Percentiles rank a stretch among this genome's conserved stretches.
Evolutionary conservation across 2,113 vertebrate genomes (phyloP).

Genomic region (Psilopsiagon aymara): DNA sequence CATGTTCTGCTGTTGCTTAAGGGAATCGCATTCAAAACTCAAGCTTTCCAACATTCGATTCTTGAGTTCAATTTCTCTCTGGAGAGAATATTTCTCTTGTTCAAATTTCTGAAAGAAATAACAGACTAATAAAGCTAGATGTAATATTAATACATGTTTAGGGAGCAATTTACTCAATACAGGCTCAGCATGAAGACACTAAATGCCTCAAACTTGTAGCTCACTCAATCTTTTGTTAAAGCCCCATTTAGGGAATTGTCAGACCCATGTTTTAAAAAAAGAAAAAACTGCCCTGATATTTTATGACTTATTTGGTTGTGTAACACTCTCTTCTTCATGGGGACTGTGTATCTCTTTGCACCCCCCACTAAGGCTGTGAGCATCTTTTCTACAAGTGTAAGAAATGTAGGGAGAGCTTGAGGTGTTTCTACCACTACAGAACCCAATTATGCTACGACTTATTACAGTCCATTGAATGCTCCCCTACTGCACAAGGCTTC

Average conservation of each 20-base stretch:
- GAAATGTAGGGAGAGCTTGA: neutral
- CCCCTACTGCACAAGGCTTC: neutral
- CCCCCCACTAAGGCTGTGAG: neutral
- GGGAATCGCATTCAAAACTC: constrained; percentile 84
- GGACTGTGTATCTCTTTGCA: neutral
- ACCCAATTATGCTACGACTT: neutral
- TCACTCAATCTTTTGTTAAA: neutral
- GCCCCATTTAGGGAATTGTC: neutral
- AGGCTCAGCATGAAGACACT: neutral
- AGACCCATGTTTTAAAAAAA: neutral
- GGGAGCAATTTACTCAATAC: neutral
- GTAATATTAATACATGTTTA: neutral
- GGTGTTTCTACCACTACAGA: neutral
- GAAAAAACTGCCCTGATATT: neutral
- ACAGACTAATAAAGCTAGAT: neutral
- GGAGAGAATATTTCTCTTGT: constrained; percentile 91
- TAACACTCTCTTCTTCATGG: neutral
- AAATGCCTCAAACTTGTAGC: neutral
- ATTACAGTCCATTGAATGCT: neutral
- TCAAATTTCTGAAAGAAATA: constrained; percentile 76
- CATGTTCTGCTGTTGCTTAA: constrained; percentile 85
- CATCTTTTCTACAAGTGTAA: neutral
- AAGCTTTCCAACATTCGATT: constrained; percentile 87
- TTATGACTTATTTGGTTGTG: neutral
- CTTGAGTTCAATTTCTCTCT: constrained; percentile 90